Percentiles rank a stretch among this genome's conserved stretches.
These are phyloP conservation scores for Harpalus rubripes DNA, from an alignment of 2,888 invertebrate genomes.

Conservation along the genomic window DNA sequence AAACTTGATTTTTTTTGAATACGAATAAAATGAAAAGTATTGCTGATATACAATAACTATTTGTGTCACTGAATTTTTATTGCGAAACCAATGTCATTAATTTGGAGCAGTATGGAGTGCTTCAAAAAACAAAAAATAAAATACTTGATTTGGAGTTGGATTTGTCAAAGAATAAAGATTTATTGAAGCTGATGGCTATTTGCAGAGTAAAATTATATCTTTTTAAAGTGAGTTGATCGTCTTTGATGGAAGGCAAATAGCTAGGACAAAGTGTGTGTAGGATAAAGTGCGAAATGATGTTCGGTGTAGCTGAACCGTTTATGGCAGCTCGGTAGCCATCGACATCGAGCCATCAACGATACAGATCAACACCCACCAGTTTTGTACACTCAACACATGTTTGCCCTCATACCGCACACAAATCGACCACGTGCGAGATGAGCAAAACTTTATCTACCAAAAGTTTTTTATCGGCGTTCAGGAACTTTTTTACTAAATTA, in stretches of 20 bases:
- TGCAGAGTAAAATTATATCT: background rate
- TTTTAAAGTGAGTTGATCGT: background rate
- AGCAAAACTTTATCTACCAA: background rate
- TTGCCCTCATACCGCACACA: background rate
- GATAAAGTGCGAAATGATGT: conserved; percentile 39
- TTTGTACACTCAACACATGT: background rate
- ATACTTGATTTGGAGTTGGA: background rate
- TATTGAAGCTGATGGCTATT: background rate
- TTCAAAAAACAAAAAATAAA: too few species aligned
- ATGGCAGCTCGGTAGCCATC: conserved; percentile 23
- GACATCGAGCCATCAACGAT: background rate
- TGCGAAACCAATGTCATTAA: too few species aligned
- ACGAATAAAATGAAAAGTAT: too few species aligned
- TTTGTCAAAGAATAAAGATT: background rate
- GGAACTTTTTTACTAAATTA: too few species aligned
- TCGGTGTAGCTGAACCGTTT: conserved; percentile 28
- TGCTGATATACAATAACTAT: too few species aligned
- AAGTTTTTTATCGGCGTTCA: too few species aligned
- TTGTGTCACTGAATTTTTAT: too few species aligned
- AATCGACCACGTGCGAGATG: background rate
- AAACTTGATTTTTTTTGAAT: too few species aligned
- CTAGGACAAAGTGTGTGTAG: background rate
- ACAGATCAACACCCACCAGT: conserved; percentile 21
- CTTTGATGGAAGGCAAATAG: conserved; percentile 9
- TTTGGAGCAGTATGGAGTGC: too few species aligned